A percentile compares a stretch with the other conserved stretches of the same genome.
phyloP scores from a whole-genome alignment of 2,888 invertebrate species.

The Stenolophus ochropezus region DNA sequence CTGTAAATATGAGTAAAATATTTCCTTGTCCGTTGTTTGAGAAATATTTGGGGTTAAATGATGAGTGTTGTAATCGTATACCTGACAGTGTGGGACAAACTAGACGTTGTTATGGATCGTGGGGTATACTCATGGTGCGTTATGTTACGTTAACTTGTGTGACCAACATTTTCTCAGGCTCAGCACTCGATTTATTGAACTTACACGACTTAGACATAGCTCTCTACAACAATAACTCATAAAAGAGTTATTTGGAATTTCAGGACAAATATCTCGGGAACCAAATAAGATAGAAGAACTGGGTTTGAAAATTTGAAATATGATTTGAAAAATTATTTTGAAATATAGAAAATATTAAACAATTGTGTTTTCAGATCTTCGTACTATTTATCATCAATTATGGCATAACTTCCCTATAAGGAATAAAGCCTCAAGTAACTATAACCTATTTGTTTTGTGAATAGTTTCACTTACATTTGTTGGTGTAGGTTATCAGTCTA shows the following conservation, averaged over 20 bases:
- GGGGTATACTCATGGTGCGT: conserved; percentile 20
- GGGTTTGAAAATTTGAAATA: no score
- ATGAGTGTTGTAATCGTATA: conserved; percentile 29
- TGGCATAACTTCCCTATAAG: no score
- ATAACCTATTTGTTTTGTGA: no score
- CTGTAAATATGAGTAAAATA: conserved; percentile 30
- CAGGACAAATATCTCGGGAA: background rate
- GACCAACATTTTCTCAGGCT: conserved; percentile 37
- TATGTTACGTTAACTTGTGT: conserved; percentile 30
- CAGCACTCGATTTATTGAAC: conserved; percentile 32
- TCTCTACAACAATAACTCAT: background rate
- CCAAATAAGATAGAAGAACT: background rate
- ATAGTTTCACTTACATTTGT: no score
- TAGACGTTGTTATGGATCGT: background rate
- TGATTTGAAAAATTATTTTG: no score
- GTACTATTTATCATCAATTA: no score
- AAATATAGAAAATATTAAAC: no score
- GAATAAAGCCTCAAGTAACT: no score
- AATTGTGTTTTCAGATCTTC: no score
- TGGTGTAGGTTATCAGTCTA: no score
- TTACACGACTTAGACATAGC: background rate
- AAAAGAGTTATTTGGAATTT: background rate
- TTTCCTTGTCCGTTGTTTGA: background rate
- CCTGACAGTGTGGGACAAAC: conserved; percentile 30
- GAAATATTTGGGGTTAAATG: conserved; percentile 46